Percentiles rank a stretch among this genome's conserved stretches.
phyloP scores from a whole-genome alignment of 1,140 invertebrate genomes.

The Xylocopa sonorina region DNA sequence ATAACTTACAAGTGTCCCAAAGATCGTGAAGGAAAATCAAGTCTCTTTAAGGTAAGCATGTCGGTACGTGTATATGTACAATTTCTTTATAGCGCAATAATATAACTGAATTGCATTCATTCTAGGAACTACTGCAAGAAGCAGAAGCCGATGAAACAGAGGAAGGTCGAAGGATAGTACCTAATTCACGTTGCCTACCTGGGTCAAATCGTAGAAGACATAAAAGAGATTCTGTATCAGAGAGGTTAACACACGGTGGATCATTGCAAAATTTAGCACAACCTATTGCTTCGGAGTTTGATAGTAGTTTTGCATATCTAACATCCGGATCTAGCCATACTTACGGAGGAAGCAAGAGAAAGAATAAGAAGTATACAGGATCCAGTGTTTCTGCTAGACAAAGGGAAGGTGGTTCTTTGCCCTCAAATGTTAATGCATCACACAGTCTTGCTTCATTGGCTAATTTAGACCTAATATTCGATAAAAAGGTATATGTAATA shows the following conservation, averaged over 20 bases:
- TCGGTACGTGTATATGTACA: not conserved
- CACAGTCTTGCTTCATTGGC: slow-evolving; percentile 77
- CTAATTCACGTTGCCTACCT: slow-evolving; percentile 75
- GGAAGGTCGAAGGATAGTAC: slow-evolving; percentile 76
- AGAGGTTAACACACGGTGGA: slow-evolving; percentile 83
- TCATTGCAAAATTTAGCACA: slow-evolving; percentile 84
- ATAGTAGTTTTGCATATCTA: slow-evolving; percentile 76
- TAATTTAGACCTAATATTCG: slow-evolving; percentile 78
- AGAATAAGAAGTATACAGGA: slow-evolving; percentile 76
- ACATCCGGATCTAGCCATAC: slow-evolving; percentile 76
- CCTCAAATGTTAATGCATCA: slow-evolving; percentile 84
- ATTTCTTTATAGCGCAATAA: not conserved
- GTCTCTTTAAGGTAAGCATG: slow-evolving; percentile 86
- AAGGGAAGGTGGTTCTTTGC: slow-evolving; percentile 86
- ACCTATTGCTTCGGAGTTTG: slow-evolving; percentile 78
- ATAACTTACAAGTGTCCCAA: slow-evolving; percentile 89
- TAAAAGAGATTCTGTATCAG: slow-evolving; percentile 82
- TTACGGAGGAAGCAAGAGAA: slow-evolving; percentile 73
- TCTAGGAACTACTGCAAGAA: slow-evolving; percentile 83
- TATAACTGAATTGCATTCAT: slow-evolving; percentile 17
- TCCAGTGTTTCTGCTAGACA: slow-evolving; percentile 84
- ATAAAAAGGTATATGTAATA: slow-evolving; percentile 78
- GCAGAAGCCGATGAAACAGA: slow-evolving; percentile 84
- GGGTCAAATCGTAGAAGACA: slow-evolving; percentile 77
- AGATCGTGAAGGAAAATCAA: slow-evolving; percentile 89